Percentiles rank a stretch among this genome's conserved stretches.
Evolutionary conservation across 2,888 invertebrate species (phyloP).

Genomic region (Drosophila melanosoma): DNA sequence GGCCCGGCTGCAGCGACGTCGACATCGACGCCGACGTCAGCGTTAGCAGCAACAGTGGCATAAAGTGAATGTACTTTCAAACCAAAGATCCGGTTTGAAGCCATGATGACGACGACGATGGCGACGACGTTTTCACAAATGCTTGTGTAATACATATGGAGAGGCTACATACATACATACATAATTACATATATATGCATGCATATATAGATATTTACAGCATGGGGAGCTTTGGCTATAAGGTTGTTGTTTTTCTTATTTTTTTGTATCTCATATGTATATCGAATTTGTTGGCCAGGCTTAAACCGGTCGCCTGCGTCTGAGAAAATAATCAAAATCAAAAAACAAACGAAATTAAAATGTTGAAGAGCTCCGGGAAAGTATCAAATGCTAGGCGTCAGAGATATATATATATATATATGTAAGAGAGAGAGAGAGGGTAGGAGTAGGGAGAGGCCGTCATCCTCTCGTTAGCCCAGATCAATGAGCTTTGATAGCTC

Average conservation of each 20-base stretch:
- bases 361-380: constrained; percentile 45
- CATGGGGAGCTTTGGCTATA: constrained; percentile 54
- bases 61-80: constrained; percentile 83
- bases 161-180: constrained; percentile 24
- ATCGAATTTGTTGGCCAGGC: constrained; percentile 59
- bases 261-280: constrained; percentile 47
- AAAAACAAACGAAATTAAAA: constrained; percentile 27
- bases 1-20: constrained; percentile 58
- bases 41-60: constrained; percentile 55
- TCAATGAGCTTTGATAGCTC: constrained; percentile 66
- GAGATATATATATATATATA: neutral
- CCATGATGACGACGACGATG: constrained; percentile 60
- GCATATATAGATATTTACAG: constrained; percentile 8
- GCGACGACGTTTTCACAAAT: constrained; percentile 75
- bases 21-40: constrained; percentile 35
- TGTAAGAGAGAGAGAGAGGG: neutral
- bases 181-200: constrained; percentile 8
- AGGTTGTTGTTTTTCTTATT: constrained; percentile 40
- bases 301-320: constrained; percentile 60
- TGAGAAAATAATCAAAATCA: constrained; percentile 30
- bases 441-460: constrained; percentile 4
- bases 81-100: constrained; percentile 82
- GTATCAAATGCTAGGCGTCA: constrained; percentile 38
- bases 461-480: constrained; percentile 49
- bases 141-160: constrained; percentile 76